Evolutionary conservation across 2,888 invertebrate species (phyloP), one percentile per base, ranked within the genome.

Genomic region (Sepioteuthis lessoniana): DNA sequence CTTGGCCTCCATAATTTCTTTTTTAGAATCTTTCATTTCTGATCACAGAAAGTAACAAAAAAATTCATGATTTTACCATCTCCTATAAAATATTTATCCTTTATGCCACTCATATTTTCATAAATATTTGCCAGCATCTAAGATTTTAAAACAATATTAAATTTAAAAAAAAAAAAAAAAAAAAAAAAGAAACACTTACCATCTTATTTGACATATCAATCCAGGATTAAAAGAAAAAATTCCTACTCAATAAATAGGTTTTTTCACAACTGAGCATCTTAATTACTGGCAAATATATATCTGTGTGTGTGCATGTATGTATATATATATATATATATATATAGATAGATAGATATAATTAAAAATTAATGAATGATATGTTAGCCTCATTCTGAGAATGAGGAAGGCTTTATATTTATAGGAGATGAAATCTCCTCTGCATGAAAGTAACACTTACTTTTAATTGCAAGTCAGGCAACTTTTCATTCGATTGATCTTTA

Each of bases 391-490:
- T 92, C 90, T 42, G 93, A 76, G 50, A 31, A 47, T 50, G 47
- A 94, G 38, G 46, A 38, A 50, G 55, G 55, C 28, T 31, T n/a
- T 47, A 37, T 31, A 46, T 37, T 60, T 28, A 60, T 35, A 35
- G 42, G 42, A 13, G 60, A 91, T 19, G 21, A 35, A 47, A 47
- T 90, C 25, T 93, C 76, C 25, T 93, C 76, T 76, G 19, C n/a
- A 76, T 76, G 76, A 76, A 76, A 76, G 76, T 60, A 38, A 38
- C n/a, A 93, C 91, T 94, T 95, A 96, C 96, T 95, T 95, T 95
- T n/a, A 96, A 94, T 91, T 95, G 94, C 35, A 96, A 94, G 93
- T 96, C 95, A 93, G 95, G 95, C 90, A 96, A 90, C n/a, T 94
- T 94, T 35, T 95, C 95, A 21, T 93, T 94, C 10, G 94, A 94